A percentile compares a stretch with the other conserved stretches of the same genome.
phyloP scores from a whole-genome alignment of 2,797 vertebrate species.

The Holocentrus rufus region DNA sequence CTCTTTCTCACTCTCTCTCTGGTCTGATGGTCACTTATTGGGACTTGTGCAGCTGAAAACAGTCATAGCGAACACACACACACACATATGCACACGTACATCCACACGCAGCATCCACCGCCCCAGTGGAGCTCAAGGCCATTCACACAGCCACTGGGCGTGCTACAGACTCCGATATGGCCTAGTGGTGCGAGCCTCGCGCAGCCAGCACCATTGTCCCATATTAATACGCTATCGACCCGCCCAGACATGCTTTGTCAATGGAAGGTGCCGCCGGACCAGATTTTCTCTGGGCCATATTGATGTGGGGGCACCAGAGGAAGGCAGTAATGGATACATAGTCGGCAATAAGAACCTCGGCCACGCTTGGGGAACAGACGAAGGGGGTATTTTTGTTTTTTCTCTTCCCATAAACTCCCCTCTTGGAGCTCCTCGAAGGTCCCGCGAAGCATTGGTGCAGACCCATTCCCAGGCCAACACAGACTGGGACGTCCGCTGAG shows the following conservation, averaged over 20 bases:
- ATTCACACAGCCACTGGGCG: slow-evolving; percentile 76
- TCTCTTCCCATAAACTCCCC: slow-evolving; percentile 72
- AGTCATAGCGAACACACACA: slow-evolving; percentile 37
- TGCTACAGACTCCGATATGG: slow-evolving; percentile 73
- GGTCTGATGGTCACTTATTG: slow-evolving; percentile 75
- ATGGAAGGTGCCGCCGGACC: slow-evolving; percentile 77
- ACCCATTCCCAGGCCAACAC: slow-evolving; percentile 68
- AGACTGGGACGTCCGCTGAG: slow-evolving; percentile 70
- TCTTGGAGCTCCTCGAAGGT: slow-evolving; percentile 66
- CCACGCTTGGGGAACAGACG: slow-evolving; percentile 68
- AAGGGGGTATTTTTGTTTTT: slow-evolving; percentile 64
- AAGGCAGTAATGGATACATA: slow-evolving; percentile 83
- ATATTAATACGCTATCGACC: slow-evolving; percentile 86
- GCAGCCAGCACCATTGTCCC: slow-evolving; percentile 79
- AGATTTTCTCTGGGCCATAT: slow-evolving; percentile 77
- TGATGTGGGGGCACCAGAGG: slow-evolving; percentile 80
- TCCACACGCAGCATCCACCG: slow-evolving; percentile 56
- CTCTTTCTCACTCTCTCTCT: slow-evolving; percentile 55
- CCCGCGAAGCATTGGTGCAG: slow-evolving; percentile 71
- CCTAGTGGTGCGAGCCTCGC: slow-evolving; percentile 76
- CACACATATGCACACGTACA: slow-evolving; percentile 35
- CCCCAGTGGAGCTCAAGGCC: slow-evolving; percentile 72
- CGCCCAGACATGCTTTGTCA: slow-evolving; percentile 82
- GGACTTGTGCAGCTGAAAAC: slow-evolving; percentile 71
- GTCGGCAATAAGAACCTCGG: slow-evolving; percentile 74